Evolutionary conservation across 2,888 invertebrate species (phyloP), one percentile per base, ranked within the genome.

Genomic region (Seira ritae): DNA sequence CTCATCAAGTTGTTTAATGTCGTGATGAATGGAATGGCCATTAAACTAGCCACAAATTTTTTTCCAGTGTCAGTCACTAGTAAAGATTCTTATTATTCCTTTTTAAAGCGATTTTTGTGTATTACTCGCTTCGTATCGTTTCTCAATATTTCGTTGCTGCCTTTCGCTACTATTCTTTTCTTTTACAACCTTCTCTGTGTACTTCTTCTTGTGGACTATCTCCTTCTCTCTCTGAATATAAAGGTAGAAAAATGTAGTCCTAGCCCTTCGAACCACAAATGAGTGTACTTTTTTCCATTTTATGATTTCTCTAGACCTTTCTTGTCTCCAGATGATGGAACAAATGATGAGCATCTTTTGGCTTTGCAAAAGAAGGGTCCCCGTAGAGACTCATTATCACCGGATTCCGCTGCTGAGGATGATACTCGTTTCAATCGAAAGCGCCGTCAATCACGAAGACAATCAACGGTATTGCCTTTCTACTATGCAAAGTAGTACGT

Each of bases 381-480:
- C 3, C 22, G 87, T 55, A 22, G 86, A 66, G 97, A 97, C 90
- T 96, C 96, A 0, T 91, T 97, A n/a, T 96, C 96, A 86, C 97
- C 97, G 0, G 97, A 97, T 90, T 96, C 96, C 85, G 96, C 97
- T 1, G 90, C 90, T 1, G 89, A 90, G 42, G 90, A 90, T 73
- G 89, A 87, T n/a, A 71, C 76, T 17, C 95, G 89, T 31, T 90
- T 90, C 85, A 89, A 88, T 1, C 91, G 95, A n/a, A 89, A 86
- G 60, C 85, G 86, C 22, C 60, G 88, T 62, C 72, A 86, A 31
- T 84, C 87, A 12, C 79, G 88, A 70, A 72, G 88, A 82, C 88
- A 89, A 77, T 89, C 89, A 73, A 89, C 89, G 69, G 88, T 88
- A 66, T 65, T 20, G 65, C 19, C 60, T 6, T 55, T 55, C 15